Conservation (phyloP, 2,113 vertebrate species). For the Pedetes capensis region DNA sequence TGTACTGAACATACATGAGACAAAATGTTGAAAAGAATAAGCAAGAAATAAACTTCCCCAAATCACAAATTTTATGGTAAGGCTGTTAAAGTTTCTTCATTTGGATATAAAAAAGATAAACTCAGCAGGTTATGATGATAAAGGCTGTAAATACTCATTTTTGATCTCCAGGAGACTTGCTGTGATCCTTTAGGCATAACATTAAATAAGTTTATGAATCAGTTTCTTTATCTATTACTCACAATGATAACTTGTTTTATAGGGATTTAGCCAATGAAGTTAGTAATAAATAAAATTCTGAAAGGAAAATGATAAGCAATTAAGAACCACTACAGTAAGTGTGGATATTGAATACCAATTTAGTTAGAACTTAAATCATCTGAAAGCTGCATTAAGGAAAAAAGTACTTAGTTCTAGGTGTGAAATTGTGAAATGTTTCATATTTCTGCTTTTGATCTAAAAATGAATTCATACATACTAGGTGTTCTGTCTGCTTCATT, state of each 20-base stretch:
- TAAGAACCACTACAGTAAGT: slow-evolving; percentile 32
- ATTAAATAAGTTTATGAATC: neutral
- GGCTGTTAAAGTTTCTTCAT: neutral
- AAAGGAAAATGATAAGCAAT: neutral
- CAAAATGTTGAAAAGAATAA: slow-evolving; percentile 22
- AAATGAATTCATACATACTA: slow-evolving; percentile 41
- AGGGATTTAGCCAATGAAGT: neutral
- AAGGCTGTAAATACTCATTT: neutral
- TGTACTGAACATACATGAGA: neutral
- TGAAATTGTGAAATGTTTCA: slow-evolving; percentile 19
- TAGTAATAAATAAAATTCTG: slow-evolving; percentile 30
- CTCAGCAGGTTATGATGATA: neutral
- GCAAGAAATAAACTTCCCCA: slow-evolving; percentile 24
- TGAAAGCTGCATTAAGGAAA: neutral
- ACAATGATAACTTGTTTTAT: neutral
- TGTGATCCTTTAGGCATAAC: neutral
- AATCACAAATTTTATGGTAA: slow-evolving; percentile 11
- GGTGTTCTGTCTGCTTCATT: slow-evolving; percentile 34
- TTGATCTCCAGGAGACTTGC: neutral
- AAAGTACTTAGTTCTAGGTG: neutral
- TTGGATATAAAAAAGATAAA: neutral
- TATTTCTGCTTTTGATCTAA: slow-evolving; percentile 22
- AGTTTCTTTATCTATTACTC: neutral
- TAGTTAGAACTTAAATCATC: neutral
- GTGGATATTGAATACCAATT: neutral